Conservation (phyloP, 2,888 invertebrate genomes). For the Chydorus sphaericus region DNA sequence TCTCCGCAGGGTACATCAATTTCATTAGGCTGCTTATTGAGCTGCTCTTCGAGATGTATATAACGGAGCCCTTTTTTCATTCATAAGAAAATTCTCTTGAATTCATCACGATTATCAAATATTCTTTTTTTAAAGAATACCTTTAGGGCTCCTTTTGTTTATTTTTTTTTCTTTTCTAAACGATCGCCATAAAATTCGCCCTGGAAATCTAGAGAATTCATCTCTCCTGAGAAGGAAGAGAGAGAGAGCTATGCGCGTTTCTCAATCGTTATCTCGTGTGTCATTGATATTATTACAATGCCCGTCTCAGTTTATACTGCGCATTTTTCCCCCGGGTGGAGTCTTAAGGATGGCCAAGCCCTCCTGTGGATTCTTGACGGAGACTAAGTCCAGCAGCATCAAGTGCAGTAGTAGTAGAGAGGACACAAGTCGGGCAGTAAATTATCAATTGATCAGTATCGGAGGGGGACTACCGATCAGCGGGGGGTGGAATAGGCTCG, state of each 20-base stretch:
- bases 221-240: too few species aligned
- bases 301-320: neutral
- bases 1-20: conserved; percentile 5
- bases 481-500: neutral
- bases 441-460: conserved; percentile 1
- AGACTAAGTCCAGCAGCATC: conserved; percentile 4
- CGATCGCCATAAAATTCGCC: conserved; percentile 7
- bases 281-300: conserved; percentile 6
- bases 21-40: conserved; percentile 2
- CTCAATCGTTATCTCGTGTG: neutral
- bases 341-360: neutral
- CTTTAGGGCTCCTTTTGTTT: neutral
- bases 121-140: neutral
- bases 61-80: neutral
- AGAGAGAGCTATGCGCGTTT: too few species aligned
- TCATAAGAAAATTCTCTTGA: neutral
- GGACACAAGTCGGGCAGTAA: too few species aligned
- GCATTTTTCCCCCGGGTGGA: neutral
- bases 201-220: conserved; percentile 3
- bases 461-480: neutral
- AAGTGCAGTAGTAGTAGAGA: too few species aligned
- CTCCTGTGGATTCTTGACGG: conserved; percentile 4
- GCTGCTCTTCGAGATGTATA: neutral
- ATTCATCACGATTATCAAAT: conserved; percentile 7
- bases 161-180: neutral